Evolutionary conservation across 2,888 invertebrate species (phyloP), one percentile per base, ranked within the genome.

Genomic region (Eulithis prunata): DNA sequence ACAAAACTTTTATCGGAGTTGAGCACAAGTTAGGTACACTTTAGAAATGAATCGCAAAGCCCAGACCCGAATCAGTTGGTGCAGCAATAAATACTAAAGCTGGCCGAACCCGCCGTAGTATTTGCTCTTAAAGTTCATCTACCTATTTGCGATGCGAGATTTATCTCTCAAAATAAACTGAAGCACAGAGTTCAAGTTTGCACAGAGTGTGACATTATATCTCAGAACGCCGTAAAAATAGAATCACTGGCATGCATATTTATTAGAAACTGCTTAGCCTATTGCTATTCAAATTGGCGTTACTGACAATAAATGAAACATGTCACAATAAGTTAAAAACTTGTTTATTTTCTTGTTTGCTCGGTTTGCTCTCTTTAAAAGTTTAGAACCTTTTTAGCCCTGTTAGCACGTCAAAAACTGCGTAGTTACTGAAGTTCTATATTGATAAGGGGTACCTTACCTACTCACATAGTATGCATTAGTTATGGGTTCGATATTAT

Each of bases 81-180:
- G 74, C 72, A 69, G 73, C 76, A 74, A 78, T 80, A 79, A 79
- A 82, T 80, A 78, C 72, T 73, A 71, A 69, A 71, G 69, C 72
- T 70, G 70, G 71, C 76, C 73, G 71, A 80, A 77, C 75, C 72
- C 72, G 63, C 74, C 73, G 73, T 78, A 78, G 75, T 76, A 73
- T 78, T 73, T 75, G 75, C 74, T 76, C 69, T 74, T 78, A 80
- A 80, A 80, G 78, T 80, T 77, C 71, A 81, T 77, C 68, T 80
- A 76, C 71, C 73, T 77, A 75, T 78, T 78, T 75, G 75, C 70
- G 70, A 75, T 63, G 71, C 68, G 73, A 70, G 75, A 68, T 78
- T 78, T 76, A 76, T 78, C 71, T 78, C 71, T 71, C 73, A 77
- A 71, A 80, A 79, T 75, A 78, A 76, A 77, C 75, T 72, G 69